Evolutionary conservation across 1,140 invertebrate genomes (phyloP).

Genomic region (Plectrocnemia conspersa): DNA sequence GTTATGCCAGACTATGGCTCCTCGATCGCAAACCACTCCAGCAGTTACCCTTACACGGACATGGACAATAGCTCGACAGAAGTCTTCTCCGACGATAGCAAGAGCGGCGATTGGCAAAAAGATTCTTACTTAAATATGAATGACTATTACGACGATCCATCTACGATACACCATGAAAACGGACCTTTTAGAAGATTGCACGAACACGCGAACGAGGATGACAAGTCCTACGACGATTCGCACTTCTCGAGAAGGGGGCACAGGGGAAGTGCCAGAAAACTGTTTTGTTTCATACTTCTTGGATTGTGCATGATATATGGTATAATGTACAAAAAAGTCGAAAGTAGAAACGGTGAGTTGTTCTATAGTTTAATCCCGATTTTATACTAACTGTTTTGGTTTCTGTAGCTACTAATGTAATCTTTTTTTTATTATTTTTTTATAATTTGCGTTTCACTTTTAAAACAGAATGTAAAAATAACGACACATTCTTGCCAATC

Average conservation of each 20-base stretch:
- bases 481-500: not conserved
- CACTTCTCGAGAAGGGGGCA: constrained; percentile 41
- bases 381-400: constrained; percentile 33
- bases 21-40: not conserved
- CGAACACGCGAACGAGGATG: constrained; percentile 1
- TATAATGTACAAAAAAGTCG: constrained; percentile 47
- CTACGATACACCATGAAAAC: constrained; percentile 6
- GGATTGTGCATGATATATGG: constrained; percentile 49
- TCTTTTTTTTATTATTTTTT: not conserved
- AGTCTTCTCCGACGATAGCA: no score
- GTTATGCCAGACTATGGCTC: constrained; percentile 8
- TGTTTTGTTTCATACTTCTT: not conserved
- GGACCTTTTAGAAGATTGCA: constrained; percentile 11
- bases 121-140: not conserved
- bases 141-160: not conserved
- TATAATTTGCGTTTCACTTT: not conserved
- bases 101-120: not conserved
- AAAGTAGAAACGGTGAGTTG: constrained; percentile 32
- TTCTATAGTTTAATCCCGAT: constrained; percentile 12
- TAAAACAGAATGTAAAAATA: not conserved
- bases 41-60: no score
- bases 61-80: no score
- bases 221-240: not conserved
- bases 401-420: constrained; percentile 27
- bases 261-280: constrained; percentile 35